These are phyloP conservation scores for Dicranocentrus wangi DNA, from an alignment of 2,888 invertebrate species.

Conservation along the genomic window DNA sequence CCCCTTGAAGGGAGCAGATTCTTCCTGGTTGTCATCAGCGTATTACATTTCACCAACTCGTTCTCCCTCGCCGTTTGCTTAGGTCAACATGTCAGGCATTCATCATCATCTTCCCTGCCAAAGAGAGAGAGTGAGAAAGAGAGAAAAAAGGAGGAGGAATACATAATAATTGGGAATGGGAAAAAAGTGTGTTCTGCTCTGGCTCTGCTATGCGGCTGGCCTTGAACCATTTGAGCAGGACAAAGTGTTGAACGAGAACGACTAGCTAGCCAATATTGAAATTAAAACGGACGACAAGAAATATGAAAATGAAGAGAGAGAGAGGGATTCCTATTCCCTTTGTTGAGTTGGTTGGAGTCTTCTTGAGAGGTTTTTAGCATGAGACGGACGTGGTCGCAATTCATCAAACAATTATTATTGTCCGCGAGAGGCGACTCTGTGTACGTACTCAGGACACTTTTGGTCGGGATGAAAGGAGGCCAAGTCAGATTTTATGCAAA, in stretches of 20 bases:
- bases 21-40: slow-evolving; percentile 17
- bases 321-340: too few species aligned
- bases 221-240: slow-evolving; percentile 20
- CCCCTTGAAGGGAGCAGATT: slow-evolving; percentile 9
- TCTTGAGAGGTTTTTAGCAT: slow-evolving; percentile 3
- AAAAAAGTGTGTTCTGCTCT: neutral
- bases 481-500: slow-evolving; percentile 34
- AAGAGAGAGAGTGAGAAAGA: too few species aligned
- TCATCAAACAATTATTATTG: neutral
- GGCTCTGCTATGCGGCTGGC: neutral
- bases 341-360: too few species aligned
- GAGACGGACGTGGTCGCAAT: slow-evolving; percentile 13
- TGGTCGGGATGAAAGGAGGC: too few species aligned
- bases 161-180: too few species aligned
- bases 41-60: slow-evolving; percentile 24
- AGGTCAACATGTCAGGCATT: slow-evolving; percentile 32
- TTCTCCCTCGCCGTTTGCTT: neutral
- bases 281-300: neutral
- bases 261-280: neutral
- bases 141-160: too few species aligned
- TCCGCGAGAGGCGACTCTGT: neutral
- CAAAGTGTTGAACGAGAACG: neutral
- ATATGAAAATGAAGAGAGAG: neutral
- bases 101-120: slow-evolving; percentile 35
- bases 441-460: too few species aligned